Base-by-base conservation (phyloP, 1,140 invertebrate genomes). In the Procambarus clarkii region DNA sequence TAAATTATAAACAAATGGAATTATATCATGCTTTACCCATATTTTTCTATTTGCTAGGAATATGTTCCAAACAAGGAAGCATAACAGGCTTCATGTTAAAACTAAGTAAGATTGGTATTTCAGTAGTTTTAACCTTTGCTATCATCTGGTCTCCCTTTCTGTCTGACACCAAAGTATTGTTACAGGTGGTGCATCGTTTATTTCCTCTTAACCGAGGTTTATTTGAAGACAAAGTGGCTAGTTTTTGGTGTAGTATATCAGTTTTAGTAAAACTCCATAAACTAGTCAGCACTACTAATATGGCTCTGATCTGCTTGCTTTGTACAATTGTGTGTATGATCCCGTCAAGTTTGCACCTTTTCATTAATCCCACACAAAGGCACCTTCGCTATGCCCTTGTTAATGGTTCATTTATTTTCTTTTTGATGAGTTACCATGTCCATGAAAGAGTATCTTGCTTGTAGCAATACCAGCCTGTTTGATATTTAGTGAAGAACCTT, bases 1-100 rank as follows among this genome's bases (percentile, higher is more conserved):
- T 99, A 5, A 99, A 99, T 95, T 99, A 99, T 94, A 99, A 99
- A 94, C 99, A 99, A 95, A 99, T 99, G 98, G 98, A 99, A 94
- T 95, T 99, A 9, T 99, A 99, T 94, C 98, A 99, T 95, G 96
- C 99, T 11, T 94, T 99, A 81, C 98, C 99, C n/a, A 98, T 99
- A 94, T 99, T 99, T 94, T 96, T 97, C 90, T 99, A 98, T 94
- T 96, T 99, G 82, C 94, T 99, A 4, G 96, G 97, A 2, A 91
- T 95, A 71, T 95, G 94, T 90, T 91, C 93, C 46, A 86, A 93
- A 83, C 86, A 93, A 46, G 94, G 91, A 96, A 96, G 94, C 94
- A 95, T 34, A 69, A 92, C 93, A 11, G 79, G 88, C 45, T 95
- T 94, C 50, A 54, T 95, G 79, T 86, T 92, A 3, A 95, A 95